Evolutionary conservation across 2,888 invertebrate genomes (phyloP), one percentile per base, ranked within the genome.

Genomic region (Mythimna ferrago): DNA sequence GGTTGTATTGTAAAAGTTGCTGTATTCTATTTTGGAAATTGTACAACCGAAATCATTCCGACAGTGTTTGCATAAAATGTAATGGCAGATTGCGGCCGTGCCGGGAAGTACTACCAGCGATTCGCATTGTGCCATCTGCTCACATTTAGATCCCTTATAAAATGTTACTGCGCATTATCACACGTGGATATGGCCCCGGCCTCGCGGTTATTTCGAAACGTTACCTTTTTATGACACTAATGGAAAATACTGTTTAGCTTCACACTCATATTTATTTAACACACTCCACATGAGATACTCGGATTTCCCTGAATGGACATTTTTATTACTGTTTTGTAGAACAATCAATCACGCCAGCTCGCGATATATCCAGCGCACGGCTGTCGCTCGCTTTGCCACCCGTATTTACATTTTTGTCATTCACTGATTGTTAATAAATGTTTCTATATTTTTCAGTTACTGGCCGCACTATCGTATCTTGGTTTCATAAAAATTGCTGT

Each of bases 131-230:
- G 93, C 95, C 95, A 95, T 95, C 95, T 95, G 95, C 94, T 93
- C 94, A 92, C 95, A 94, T 95, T 94, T 92, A 93, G 94, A 94
- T 94, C 95, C 95, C 94, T 94, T 95, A 94, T 95, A 95, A 95
- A 95, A 95, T 94, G 95, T 95, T 94, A 95, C 94, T 93, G 94
- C 95, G 92, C 93, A 94, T 95, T 95, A 95, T 94, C 94, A 93
- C 95, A 95, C 94, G 93, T 94, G 95, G 92, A 93, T 94, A 93
- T 88, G 90, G 92, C 89, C 85, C 88, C 88, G 90, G 91, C 90
- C 91, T 91, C 91, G 92, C 89, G 92, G 93, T 94, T 94, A 93
- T 95, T 94, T 93, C 92, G 89, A 92, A 94, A 93, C 89, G 92
- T 90, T 93, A 92, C 94, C 92, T 94, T 94, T 95, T 95, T 94